phyloP scores from a whole-genome alignment of 2,113 vertebrate genomes.

The Mellivora capensis region DNA sequence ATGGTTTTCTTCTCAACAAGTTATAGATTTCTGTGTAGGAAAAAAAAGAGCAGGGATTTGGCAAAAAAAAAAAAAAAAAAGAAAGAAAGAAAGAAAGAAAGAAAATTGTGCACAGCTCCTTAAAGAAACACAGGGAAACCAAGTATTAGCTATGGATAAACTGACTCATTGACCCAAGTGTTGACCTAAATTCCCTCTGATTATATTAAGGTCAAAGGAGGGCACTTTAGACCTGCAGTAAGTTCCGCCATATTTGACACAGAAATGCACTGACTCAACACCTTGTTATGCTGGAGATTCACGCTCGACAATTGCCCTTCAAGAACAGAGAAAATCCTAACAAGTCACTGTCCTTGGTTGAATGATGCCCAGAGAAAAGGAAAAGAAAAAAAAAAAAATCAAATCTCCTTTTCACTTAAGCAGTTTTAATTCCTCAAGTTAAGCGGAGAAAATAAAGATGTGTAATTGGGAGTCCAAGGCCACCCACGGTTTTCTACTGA shows the following conservation, averaged over 20 bases:
- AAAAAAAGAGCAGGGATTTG: background rate
- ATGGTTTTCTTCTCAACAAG: background rate
- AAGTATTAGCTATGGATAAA: background rate
- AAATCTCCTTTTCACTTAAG: background rate
- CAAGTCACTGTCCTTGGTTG: background rate
- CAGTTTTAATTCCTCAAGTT: background rate
- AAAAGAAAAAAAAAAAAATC: background rate
- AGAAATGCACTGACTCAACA: background rate
- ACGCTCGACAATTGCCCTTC: background rate
- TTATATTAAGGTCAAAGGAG: background rate
- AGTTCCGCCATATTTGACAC: background rate
- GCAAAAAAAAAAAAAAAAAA: background rate
- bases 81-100: background rate
- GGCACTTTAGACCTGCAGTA: background rate
- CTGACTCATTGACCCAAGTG: background rate
- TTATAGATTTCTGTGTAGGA: background rate
- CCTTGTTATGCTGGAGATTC: constrained; percentile 3
- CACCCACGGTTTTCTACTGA: constrained; percentile 6
- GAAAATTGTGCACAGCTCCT: too few relatives aligned
- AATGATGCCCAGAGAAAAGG: constrained; percentile 32
- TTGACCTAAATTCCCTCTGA: constrained; percentile 3
- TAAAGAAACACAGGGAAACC: background rate
- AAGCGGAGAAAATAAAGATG: constrained; percentile 26
- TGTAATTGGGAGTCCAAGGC: constrained; percentile 32
- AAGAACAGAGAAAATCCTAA: background rate